Percentiles rank a stretch among this genome's conserved stretches.
phyloP scores from a whole-genome alignment of 1,140 invertebrate species.

The Carcinoscorpius rotundicauda region DNA sequence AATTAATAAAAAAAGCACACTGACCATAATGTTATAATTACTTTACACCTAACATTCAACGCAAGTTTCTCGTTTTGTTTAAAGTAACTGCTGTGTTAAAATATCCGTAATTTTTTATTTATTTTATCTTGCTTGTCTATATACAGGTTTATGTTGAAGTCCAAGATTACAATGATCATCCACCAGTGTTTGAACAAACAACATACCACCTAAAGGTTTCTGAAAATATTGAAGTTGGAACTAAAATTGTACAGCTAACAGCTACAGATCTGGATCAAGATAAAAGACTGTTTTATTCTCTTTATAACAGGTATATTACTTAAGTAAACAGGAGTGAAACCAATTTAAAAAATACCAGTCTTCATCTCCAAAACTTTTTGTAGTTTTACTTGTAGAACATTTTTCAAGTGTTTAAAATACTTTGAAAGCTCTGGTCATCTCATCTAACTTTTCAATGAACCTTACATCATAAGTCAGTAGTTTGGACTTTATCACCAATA shows the following conservation, averaged over 20 bases:
- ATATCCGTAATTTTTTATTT: background rate
- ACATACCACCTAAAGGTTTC: conserved; percentile 61
- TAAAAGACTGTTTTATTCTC: conserved; percentile 57
- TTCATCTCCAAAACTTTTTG: no score
- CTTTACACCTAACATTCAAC: background rate
- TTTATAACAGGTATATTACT: conserved; percentile 37
- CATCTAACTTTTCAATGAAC: no score
- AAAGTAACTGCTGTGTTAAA: background rate
- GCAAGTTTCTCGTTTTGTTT: conserved; percentile 1
- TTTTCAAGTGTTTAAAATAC: no score
- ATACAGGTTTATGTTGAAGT: conserved; percentile 35
- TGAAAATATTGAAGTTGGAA: conserved; percentile 50
- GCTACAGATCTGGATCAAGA: conserved; percentile 52
- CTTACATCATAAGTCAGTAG: no score
- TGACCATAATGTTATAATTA: no score
- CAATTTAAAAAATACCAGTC: no score
- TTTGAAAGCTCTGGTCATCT: no score
- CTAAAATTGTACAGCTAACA: conserved; percentile 48
- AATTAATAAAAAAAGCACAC: no score
- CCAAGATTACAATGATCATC: conserved; percentile 69
- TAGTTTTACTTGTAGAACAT: no score
- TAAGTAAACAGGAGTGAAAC: no score
- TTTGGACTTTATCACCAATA: no score
- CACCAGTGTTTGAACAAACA: conserved; percentile 55
- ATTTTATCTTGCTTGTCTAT: background rate